phyloP scores from a whole-genome alignment of 2,888 invertebrate species.

The Griposia aprilina region DNA sequence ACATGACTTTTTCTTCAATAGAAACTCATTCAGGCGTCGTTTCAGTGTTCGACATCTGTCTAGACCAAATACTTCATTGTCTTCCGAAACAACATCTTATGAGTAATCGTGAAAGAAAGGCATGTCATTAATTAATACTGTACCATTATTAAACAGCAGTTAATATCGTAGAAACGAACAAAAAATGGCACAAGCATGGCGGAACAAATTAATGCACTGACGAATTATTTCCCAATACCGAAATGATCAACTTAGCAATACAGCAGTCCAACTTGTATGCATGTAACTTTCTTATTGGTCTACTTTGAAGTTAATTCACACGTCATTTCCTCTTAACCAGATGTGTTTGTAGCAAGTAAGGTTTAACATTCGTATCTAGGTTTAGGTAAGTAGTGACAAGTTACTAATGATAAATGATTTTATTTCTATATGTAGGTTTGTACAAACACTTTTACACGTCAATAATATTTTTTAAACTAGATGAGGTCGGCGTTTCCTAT shows the following conservation, averaged over 20 bases:
- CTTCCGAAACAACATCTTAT: background rate
- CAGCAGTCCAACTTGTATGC: background rate
- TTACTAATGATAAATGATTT: background rate
- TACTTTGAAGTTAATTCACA: background rate
- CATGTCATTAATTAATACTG: background rate
- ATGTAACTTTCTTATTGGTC: slow-evolving; percentile 1
- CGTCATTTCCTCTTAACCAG: background rate
- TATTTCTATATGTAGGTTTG: too few relatives aligned
- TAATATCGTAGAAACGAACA: background rate
- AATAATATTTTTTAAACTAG: too few relatives aligned
- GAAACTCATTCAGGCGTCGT: background rate
- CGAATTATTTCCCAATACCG: background rate
- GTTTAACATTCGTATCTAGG: background rate
- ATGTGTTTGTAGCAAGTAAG: background rate
- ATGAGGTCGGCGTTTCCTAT: too few relatives aligned
- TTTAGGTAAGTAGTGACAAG: background rate
- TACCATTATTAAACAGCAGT: background rate
- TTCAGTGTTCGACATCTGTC: background rate
- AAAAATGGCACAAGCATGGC: background rate
- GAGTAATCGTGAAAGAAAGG: background rate
- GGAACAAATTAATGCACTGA: slow-evolving; percentile 16
- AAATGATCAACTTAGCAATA: background rate
- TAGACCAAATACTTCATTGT: background rate
- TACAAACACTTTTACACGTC: too few relatives aligned
- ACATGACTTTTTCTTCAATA: background rate